These are phyloP conservation scores for Amphiura filiformis DNA, from an alignment of 35 echinoderm and acorn worm genomes.

Conservation along the genomic window DNA sequence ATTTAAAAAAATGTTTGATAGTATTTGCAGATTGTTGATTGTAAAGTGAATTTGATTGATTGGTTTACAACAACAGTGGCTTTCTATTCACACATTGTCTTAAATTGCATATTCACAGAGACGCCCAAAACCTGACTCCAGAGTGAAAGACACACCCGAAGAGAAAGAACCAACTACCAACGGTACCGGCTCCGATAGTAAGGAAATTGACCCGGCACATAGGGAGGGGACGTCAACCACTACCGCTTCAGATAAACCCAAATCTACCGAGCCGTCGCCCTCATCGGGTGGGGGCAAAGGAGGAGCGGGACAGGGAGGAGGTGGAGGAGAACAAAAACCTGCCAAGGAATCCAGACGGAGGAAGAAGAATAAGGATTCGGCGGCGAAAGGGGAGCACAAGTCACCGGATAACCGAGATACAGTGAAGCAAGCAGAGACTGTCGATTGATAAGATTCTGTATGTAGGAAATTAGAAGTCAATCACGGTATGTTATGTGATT, in stretches of 20 bases:
- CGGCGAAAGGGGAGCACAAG: constrained; percentile 28
- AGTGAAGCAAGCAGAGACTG: background rate
- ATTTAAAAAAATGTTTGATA: too few relatives aligned
- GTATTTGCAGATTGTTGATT: too few relatives aligned
- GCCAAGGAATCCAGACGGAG: constrained; percentile 56
- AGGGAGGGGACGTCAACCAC: background rate
- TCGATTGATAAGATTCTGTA: background rate
- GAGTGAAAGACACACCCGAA: background rate
- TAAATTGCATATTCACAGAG: too few relatives aligned
- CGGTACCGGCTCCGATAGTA: background rate
- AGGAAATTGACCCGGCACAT: background rate
- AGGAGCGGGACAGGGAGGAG: background rate
- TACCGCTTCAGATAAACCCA: background rate
- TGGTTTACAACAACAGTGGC: too few relatives aligned
- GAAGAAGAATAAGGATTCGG: constrained; percentile 60
- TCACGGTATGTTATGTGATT: too few relatives aligned
- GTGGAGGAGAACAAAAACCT: constrained; percentile 35
- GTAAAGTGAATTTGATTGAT: too few relatives aligned
- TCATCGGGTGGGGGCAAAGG: background rate
- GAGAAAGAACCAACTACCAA: constrained; percentile 1
- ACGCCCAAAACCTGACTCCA: background rate
- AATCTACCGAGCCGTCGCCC: background rate
- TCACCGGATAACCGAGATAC: background rate
- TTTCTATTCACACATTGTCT: too few relatives aligned
- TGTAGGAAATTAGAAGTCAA: too few relatives aligned